A percentile compares a stretch with the other conserved stretches of the same genome.
phyloP scores from a whole-genome alignment of 2,113 vertebrate genomes.

The Pyxicephalus adspersus region DNA sequence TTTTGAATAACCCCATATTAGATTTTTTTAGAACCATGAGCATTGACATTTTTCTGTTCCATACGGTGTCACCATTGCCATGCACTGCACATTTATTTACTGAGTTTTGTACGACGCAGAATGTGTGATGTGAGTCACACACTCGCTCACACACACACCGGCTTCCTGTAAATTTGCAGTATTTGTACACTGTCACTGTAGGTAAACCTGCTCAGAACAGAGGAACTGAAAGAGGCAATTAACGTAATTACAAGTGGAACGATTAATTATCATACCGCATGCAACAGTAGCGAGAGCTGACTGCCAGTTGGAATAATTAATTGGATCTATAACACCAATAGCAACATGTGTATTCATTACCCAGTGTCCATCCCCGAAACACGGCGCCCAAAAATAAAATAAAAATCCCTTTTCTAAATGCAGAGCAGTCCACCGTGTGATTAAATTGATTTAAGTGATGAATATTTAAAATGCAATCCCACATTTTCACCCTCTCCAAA shows the following conservation, averaged over 20 bases:
- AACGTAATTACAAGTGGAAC: slow-evolving; percentile 49
- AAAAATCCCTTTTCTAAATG: neutral
- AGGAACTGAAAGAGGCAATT: slow-evolving; percentile 47
- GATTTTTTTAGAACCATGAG: too few species aligned
- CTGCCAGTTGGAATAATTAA: slow-evolving; percentile 38
- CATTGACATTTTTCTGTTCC: too few species aligned
- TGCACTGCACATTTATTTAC: too few species aligned
- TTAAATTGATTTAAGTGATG: slow-evolving; percentile 2
- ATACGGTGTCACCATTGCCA: too few species aligned
- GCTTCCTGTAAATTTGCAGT: neutral
- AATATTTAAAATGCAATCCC: slow-evolving; percentile 14
- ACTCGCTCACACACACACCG: too few species aligned
- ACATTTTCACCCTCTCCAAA: too few species aligned
- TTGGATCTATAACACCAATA: slow-evolving; percentile 35
- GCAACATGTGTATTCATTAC: slow-evolving; percentile 25
- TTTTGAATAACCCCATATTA: too few species aligned
- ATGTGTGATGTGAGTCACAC: too few species aligned
- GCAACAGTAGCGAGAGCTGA: slow-evolving; percentile 6
- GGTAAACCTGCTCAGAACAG: slow-evolving; percentile 24
- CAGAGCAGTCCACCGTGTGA: neutral
- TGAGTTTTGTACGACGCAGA: too few species aligned
- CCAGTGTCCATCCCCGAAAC: neutral
- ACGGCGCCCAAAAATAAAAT: neutral
- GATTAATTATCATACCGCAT: slow-evolving; percentile 51
- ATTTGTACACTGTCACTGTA: slow-evolving; percentile 21